phyloP scores from a whole-genome alignment of 2,797 vertebrate genomes.

The Tokudaia tokunoshimensis region DNA sequence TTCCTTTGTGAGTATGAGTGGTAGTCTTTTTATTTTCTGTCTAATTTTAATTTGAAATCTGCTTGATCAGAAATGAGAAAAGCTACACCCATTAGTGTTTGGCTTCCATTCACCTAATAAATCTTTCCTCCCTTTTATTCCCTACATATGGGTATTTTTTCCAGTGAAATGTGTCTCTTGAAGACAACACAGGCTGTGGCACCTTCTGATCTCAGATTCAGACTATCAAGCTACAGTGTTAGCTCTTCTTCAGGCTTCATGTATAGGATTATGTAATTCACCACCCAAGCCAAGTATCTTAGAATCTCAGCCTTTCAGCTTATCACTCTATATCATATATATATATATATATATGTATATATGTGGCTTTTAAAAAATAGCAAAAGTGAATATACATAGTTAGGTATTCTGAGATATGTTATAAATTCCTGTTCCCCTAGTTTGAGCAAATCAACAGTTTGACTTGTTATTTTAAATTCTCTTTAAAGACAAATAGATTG shows the following conservation, averaged over 20 bases:
- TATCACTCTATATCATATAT: not conserved
- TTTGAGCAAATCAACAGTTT: not conserved
- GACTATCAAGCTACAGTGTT: not conserved
- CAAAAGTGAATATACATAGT: not conserved
- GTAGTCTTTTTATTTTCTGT: not conserved
- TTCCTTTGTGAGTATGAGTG: not conserved
- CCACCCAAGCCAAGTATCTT: not conserved
- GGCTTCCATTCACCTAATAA: not conserved
- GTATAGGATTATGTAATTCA: not conserved
- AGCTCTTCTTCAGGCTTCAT: not conserved
- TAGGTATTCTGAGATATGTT: not conserved
- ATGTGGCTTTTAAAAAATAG: not conserved
- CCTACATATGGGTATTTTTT: not conserved
- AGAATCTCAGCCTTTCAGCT: not conserved
- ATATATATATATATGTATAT: not conserved
- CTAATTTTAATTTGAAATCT: not conserved
- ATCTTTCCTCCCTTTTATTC: not conserved
- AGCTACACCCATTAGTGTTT: not conserved
- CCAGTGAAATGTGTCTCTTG: not conserved
- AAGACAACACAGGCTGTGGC: not conserved
- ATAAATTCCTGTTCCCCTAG: not conserved
- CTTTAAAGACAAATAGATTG: not conserved
- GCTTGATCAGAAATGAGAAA: not conserved
- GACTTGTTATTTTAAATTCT: slow-evolving; percentile 54
- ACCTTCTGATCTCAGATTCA: not conserved